Conservation (phyloP, 2,113 vertebrate species). For the Clupea harengus region DNA sequence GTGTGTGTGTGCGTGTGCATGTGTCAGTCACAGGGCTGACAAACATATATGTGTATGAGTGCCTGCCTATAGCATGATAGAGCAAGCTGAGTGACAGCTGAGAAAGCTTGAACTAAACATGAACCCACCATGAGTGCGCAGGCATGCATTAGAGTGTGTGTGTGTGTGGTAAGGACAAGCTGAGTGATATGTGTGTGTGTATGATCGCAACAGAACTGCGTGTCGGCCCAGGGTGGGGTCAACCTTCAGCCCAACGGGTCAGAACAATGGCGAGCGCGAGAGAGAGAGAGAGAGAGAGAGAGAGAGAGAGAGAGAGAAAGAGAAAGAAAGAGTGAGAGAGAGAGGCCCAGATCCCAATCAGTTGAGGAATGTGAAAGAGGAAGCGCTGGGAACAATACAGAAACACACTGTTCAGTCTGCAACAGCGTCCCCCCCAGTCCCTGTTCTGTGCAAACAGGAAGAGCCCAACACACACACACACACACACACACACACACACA, state of each 20-base stretch:
- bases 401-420: constrained; percentile 26
- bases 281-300: background rate
- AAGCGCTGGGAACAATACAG: constrained; percentile 72
- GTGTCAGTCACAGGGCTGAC: background rate
- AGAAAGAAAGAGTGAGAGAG: constrained; percentile 59
- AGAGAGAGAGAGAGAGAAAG: background rate
- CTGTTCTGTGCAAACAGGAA: constrained; percentile 42
- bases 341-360: constrained; percentile 70
- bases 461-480: background rate
- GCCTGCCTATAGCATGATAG: background rate
- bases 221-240: background rate
- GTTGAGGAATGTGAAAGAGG: constrained; percentile 76
- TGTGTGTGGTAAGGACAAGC: background rate
- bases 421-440: constrained; percentile 37
- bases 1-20: background rate
- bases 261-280: background rate
- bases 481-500: constrained; percentile 35
- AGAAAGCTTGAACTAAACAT: background rate
- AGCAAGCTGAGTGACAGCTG: background rate
- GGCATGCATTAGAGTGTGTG: background rate
- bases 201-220: background rate
- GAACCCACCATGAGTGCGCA: background rate
- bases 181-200: background rate
- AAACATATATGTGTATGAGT: background rate
- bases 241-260: background rate